Evolutionary conservation across 2,888 invertebrate genomes (phyloP), one percentile per base, ranked within the genome.

Genomic region (Acleris laterana): DNA sequence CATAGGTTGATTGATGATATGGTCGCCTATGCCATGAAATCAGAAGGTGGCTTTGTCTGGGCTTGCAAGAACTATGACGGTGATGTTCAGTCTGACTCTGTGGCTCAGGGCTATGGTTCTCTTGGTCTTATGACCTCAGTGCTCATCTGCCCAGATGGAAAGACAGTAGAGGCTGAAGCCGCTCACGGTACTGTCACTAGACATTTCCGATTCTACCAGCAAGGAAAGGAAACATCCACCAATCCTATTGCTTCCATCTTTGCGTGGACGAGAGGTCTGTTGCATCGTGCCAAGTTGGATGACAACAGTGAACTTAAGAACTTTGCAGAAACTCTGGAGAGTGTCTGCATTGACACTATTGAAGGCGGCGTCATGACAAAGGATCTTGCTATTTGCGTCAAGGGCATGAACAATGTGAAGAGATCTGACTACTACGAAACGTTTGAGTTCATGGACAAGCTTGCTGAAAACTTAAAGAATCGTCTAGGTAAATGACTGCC

Each of bases 31-130:
- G 96, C 96, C 42, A 97, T 99, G 97, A 99, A 99, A 88, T 97
- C 98, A 0, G 98, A 98, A 77, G 99, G 99, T 73, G 99, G 99
- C 50, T 99, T 99, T 87, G 99, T 99, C 0, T 99, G 99, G 99
- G 99, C 99, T 9, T 99, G 99, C 89, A 99, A 99, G 88, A 99
- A 99, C 89, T 99, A 99, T 84, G 99, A 99, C 82, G 99, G 99
- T 50, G 99, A 99, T 89, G 99, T 99, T 0, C 99, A 99, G 88
- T 99, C 98, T 0, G 99, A 99, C 88, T 97, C 98, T 0, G 98
- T 99, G 32, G 99, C 99, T 68, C 99, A 99, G 91, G 99, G 99
- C 42, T 98, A 96, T 77, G 98, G 99, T 16, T 99, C 99, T 1
- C 93, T 99, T 67, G 99, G 99, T 73, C 94, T 99, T 74, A 99